These are phyloP conservation scores for Pelecanoides urinatrix DNA, from an alignment of 2,113 vertebrate genomes.

Conservation along the genomic window DNA sequence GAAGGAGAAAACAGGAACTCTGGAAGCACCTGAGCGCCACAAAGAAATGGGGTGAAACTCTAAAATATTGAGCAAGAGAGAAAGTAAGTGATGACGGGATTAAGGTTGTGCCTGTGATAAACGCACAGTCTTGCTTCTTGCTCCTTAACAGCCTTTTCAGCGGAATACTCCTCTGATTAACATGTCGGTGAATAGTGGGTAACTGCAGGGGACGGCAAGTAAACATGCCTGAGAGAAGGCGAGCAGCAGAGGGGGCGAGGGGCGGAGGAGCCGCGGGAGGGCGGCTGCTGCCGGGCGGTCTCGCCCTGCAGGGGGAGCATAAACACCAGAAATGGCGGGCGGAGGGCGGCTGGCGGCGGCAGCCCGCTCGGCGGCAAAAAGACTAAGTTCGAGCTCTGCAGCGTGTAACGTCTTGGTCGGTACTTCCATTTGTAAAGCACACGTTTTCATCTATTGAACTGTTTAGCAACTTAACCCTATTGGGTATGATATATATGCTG, in stretches of 20 bases:
- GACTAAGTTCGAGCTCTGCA: no score
- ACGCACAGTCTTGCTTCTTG: accelerated
- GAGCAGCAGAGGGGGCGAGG: background rate
- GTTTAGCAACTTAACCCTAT: background rate
- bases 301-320: slow-evolving; percentile 72
- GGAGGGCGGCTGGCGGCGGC: background rate
- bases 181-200: accelerated
- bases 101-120: background rate
- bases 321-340: slow-evolving; percentile 60
- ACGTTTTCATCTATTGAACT: background rate
- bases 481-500: background rate
- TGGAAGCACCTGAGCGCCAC: background rate
- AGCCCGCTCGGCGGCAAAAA: background rate
- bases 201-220: accelerated
- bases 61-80: background rate
- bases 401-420: accelerated
- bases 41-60: background rate
- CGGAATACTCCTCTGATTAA: accelerated
- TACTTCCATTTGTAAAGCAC: background rate
- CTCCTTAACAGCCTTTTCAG: background rate
- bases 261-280: no score
- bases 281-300: background rate
- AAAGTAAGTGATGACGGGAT: no score
- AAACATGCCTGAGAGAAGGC: accelerated
- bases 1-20: background rate